These are phyloP conservation scores for Pedicia rivosa DNA, from an alignment of 2,888 invertebrate species.

Conservation along the genomic window DNA sequence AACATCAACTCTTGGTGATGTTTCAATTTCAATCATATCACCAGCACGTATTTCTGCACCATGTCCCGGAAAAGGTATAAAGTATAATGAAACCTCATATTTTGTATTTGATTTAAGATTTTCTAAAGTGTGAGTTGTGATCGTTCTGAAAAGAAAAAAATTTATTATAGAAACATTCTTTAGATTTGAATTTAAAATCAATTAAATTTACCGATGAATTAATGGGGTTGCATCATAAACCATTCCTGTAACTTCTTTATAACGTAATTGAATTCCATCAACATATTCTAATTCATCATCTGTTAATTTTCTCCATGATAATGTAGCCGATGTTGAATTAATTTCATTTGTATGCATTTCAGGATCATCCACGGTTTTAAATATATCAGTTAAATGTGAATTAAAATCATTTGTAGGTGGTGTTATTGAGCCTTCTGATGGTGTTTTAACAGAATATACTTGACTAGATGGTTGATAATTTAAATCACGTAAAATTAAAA, in stretches of 20 bases:
- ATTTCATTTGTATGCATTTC: constrained; percentile 54
- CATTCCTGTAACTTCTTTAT: constrained; percentile 65
- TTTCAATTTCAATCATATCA: constrained; percentile 50
- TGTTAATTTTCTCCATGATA: constrained; percentile 68
- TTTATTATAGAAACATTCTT: too few species aligned
- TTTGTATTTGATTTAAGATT: constrained; percentile 60
- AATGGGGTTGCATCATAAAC: constrained; percentile 73
- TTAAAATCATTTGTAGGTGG: constrained; percentile 36
- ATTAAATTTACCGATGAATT: constrained; percentile 41
- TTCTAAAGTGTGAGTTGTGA: constrained; percentile 59
- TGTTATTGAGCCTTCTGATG: constrained; percentile 33
- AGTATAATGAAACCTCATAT: constrained; percentile 70
- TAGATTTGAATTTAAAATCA: neutral
- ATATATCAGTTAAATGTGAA: constrained; percentile 27
- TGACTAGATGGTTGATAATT: constrained; percentile 64
- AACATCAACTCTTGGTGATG: constrained; percentile 51
- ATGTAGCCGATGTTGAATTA: constrained; percentile 60
- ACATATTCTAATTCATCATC: constrained; percentile 69
- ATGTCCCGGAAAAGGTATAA: constrained; percentile 69
- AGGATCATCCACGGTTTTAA: constrained; percentile 48
- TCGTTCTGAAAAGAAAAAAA: constrained; percentile 30
- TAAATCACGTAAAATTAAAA: constrained; percentile 58
- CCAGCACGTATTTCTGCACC: constrained; percentile 62
- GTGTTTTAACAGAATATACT: constrained; percentile 57
- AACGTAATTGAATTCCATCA: constrained; percentile 76